Conservation (phyloP, 2,888 invertebrate genomes). For the Morpho deidamia region DNA sequence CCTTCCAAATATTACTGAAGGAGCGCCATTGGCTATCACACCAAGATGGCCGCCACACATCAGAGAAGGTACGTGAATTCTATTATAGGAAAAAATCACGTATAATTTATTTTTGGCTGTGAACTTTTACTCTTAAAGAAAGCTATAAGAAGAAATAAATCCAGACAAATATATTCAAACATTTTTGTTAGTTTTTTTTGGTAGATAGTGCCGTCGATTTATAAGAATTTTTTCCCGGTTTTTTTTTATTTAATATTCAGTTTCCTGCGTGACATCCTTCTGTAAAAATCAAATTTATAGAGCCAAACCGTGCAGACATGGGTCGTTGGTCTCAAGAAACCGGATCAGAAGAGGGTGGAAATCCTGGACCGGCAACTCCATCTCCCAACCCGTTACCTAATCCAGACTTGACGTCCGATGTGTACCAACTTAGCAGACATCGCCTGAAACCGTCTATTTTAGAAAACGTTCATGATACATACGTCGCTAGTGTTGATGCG, state of each 20-base stretch:
- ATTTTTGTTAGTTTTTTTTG: too few species aligned
- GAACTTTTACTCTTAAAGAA: too few species aligned
- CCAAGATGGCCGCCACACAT: slow-evolving; percentile 64
- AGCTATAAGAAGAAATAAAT: too few species aligned
- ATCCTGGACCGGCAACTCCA: slow-evolving; percentile 45
- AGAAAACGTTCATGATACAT: slow-evolving; percentile 79
- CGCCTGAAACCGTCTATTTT: slow-evolving; percentile 76
- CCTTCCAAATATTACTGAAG: slow-evolving; percentile 70
- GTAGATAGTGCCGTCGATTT: too few species aligned
- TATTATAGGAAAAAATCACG: neutral
- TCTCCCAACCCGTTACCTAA: slow-evolving; percentile 85
- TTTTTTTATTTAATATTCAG: too few species aligned
- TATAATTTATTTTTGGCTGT: too few species aligned
- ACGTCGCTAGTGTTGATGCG: slow-evolving; percentile 67
- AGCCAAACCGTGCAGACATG: slow-evolving; percentile 46
- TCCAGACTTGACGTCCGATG: slow-evolving; percentile 85
- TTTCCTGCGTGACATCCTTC: too few species aligned
- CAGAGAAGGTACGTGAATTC: slow-evolving; percentile 44
- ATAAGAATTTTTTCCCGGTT: too few species aligned
- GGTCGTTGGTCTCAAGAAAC: slow-evolving; percentile 89
- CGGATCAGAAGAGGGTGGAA: slow-evolving; percentile 82
- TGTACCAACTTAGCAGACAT: slow-evolving; percentile 70
- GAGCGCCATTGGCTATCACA: slow-evolving; percentile 56
- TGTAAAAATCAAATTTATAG: slow-evolving; percentile 26
- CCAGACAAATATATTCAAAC: too few species aligned